Percentiles rank a stretch among this genome's conserved stretches.
Conservation (phyloP, 92 coral and sea anemone species). For the Parazoanthus swiftii region DNA sequence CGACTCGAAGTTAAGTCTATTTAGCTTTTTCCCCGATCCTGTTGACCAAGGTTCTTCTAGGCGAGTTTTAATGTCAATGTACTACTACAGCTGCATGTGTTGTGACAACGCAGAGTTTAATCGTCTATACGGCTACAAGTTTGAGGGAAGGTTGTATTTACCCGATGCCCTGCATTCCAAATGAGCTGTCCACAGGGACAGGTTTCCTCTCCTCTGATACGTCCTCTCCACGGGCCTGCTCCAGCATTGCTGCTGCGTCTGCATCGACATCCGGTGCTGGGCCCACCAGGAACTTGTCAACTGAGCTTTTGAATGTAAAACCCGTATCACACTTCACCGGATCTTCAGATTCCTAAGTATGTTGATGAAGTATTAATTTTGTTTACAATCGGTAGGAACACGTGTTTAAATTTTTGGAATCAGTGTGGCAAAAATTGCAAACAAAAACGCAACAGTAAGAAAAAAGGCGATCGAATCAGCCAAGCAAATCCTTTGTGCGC, state of each 20-base stretch:
- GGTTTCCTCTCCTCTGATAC: conserved; percentile 47
- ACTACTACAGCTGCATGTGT: neutral
- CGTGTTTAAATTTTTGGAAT: too few species aligned
- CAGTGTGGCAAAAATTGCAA: too few species aligned
- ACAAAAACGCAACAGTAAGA: too few species aligned
- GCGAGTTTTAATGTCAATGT: too few species aligned
- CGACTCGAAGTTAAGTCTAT: too few species aligned
- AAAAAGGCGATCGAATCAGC: neutral
- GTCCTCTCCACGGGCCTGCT: conserved; percentile 67
- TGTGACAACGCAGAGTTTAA: too few species aligned
- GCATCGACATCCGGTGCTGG: conserved; percentile 61
- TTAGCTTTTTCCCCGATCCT: too few species aligned
- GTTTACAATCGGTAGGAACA: neutral
- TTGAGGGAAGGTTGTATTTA: neutral
- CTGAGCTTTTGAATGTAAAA: conserved; percentile 52
- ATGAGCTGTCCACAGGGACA: conserved; percentile 67
- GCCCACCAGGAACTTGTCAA: conserved; percentile 65
- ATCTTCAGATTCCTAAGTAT: conserved; percentile 56
- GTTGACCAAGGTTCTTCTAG: too few species aligned
- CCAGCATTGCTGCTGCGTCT: conserved; percentile 77
- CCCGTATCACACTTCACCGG: conserved; percentile 67
- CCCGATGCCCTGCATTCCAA: conserved; percentile 71
- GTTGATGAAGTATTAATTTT: neutral
- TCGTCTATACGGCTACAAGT: neutral
- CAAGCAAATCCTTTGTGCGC: too few species aligned